Conservation (phyloP, 2,113 vertebrate species). For the Artemisiospiza belli region DNA sequence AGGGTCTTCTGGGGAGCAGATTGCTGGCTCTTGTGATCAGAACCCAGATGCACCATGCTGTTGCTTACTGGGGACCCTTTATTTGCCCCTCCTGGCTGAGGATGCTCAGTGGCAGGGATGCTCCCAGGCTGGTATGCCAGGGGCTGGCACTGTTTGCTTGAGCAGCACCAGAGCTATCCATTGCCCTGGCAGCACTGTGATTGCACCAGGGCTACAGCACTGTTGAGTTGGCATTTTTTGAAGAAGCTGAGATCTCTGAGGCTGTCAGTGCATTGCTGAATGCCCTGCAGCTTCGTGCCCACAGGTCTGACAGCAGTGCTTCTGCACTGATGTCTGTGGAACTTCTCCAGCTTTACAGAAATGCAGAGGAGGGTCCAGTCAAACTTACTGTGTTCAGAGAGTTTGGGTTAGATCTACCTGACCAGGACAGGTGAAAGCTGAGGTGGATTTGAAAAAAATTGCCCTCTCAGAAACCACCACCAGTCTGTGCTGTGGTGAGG, state of each 20-base stretch:
- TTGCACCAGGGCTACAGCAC: not conserved
- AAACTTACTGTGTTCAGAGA: not conserved
- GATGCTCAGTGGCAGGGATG: not conserved
- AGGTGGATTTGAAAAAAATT: not conserved
- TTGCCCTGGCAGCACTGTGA: not conserved
- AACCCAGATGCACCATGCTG: not conserved
- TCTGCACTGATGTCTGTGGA: fast-evolving
- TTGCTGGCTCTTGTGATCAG: fast-evolving
- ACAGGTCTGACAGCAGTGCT: not conserved
- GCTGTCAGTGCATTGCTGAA: not conserved
- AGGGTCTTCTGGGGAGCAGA: not conserved
- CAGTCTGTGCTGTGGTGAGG: not conserved
- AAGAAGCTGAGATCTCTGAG: fast-evolving
- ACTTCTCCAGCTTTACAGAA: not conserved
- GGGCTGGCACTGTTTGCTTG: not conserved
- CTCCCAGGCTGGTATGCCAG: not conserved
- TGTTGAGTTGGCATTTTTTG: not conserved
- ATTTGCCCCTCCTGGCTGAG: not conserved
- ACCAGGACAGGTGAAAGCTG: not conserved
- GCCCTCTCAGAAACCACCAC: not conserved
- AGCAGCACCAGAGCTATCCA: not conserved
- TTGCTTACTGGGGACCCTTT: not conserved
- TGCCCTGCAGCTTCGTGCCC: not conserved
- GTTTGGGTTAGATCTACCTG: not conserved
- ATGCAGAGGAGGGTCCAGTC: not conserved